A percentile compares a stretch with the other conserved stretches of the same genome.
These are phyloP conservation scores for Bombus breviceps DNA, from an alignment of 1,140 invertebrate species.

Conservation along the genomic window DNA sequence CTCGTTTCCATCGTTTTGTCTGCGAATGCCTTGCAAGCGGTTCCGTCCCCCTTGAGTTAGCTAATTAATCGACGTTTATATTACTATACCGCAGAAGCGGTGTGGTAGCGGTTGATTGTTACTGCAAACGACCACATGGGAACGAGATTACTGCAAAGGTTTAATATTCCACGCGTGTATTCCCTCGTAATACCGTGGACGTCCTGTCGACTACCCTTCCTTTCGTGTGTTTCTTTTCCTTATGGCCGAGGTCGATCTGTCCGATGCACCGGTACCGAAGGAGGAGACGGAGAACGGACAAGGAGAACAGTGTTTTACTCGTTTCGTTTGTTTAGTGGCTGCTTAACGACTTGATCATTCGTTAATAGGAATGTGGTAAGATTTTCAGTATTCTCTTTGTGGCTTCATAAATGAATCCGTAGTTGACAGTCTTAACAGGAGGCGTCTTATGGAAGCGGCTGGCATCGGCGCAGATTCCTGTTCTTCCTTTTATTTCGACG, in stretches of 20 bases:
- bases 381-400: neutral
- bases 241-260: neutral
- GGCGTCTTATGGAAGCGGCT: neutral
- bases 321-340: neutral
- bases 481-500: neutral
- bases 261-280: conserved; percentile 1
- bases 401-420: neutral
- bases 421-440: neutral
- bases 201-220: neutral
- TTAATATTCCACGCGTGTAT: conserved; percentile 62
- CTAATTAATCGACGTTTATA: conserved; percentile 81
- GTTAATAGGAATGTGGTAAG: neutral
- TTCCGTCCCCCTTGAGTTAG: conserved; percentile 56
- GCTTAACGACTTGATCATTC: neutral
- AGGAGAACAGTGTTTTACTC: too few relatives aligned
- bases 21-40: neutral
- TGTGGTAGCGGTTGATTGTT: conserved; percentile 43
- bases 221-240: neutral
- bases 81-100: conserved; percentile 67
- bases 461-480: neutral
- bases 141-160: conserved; percentile 50
- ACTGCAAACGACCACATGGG: conserved; percentile 20
- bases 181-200: conserved; percentile 50
- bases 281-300: neutral
- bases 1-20: neutral